These are phyloP conservation scores for Onychostoma macrolepis DNA, from an alignment of 2,113 vertebrate genomes.

Conservation along the genomic window DNA sequence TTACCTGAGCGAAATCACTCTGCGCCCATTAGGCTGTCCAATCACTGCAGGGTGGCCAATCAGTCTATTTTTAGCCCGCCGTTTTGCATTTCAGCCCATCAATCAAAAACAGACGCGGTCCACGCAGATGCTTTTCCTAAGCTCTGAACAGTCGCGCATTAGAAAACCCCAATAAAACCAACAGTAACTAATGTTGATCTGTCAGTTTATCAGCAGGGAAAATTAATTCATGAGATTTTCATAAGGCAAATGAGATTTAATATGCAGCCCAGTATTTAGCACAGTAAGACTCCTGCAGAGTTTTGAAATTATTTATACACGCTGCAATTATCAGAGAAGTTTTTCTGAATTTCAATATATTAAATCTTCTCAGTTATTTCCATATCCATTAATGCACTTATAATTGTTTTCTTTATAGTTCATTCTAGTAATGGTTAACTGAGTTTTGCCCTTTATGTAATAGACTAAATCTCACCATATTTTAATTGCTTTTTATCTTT, in stretches of 20 bases:
- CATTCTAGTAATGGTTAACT: background rate
- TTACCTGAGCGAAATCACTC: constrained; percentile 28
- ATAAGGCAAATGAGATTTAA: constrained; percentile 9
- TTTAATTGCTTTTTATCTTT: background rate
- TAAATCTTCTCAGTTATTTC: background rate
- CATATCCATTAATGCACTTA: background rate
- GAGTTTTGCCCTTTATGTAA: background rate
- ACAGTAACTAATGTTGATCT: background rate
- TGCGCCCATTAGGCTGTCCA: constrained; percentile 37
- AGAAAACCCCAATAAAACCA: background rate
- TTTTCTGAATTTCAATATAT: background rate
- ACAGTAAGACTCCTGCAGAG: background rate
- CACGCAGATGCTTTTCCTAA: background rate
- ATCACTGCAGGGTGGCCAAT: constrained; percentile 11
- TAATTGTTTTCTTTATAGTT: background rate
- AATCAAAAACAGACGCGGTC: background rate
- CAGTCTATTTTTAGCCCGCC: constrained; percentile 31
- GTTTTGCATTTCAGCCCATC: constrained; percentile 34
- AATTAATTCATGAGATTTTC: background rate
- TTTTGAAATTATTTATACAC: background rate
- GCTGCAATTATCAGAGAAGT: background rate
- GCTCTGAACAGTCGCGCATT: background rate
- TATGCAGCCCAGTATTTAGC: background rate
- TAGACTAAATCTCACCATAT: background rate
- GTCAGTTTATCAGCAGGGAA: background rate